A percentile compares a stretch with the other conserved stretches of the same genome.
Conservation (phyloP, 2,888 invertebrate species). For the Harpagoxenus sublaevis region DNA sequence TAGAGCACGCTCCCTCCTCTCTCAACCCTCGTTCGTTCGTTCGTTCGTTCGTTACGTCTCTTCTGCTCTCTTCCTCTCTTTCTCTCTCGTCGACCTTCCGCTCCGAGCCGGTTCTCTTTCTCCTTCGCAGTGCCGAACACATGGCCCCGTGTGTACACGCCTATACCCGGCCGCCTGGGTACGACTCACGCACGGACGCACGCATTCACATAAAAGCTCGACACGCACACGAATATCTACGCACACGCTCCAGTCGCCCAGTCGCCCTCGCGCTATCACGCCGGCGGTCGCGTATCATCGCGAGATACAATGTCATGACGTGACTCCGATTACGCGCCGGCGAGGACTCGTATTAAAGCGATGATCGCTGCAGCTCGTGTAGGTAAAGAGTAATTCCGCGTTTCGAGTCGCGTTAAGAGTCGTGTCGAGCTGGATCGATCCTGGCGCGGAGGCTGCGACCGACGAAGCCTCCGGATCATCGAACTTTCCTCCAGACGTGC, state of each 20-base stretch:
- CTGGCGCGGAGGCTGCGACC: background rate
- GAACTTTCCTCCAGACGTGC: constrained; percentile 10
- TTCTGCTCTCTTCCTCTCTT: constrained; percentile 36
- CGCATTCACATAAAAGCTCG: background rate
- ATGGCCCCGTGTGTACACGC: constrained; percentile 77
- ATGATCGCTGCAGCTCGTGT: constrained; percentile 3
- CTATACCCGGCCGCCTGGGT: constrained; percentile 62
- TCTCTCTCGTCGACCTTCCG: constrained; percentile 53
- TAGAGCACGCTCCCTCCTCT: constrained; percentile 71
- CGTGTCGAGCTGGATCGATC: background rate
- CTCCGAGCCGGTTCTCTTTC: constrained; percentile 64
- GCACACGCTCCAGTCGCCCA: constrained; percentile 38
- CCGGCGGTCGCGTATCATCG: constrained; percentile 57
- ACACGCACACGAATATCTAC: constrained; percentile 39
- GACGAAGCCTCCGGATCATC: constrained; percentile 1
- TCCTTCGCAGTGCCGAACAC: constrained; percentile 77
- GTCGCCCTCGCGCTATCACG: constrained; percentile 51
- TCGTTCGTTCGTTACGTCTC: constrained; percentile 61
- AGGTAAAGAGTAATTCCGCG: constrained; percentile 23
- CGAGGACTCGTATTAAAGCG: constrained; percentile 10
- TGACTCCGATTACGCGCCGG: constrained; percentile 50
- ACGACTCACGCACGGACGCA: constrained; percentile 57
- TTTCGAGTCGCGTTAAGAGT: constrained; percentile 28
- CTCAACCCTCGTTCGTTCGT: constrained; percentile 60
- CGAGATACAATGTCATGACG: constrained; percentile 57